These are phyloP conservation scores for Pterocles orientalis DNA, from an alignment of 2,113 vertebrate species.

Conservation along the genomic window DNA sequence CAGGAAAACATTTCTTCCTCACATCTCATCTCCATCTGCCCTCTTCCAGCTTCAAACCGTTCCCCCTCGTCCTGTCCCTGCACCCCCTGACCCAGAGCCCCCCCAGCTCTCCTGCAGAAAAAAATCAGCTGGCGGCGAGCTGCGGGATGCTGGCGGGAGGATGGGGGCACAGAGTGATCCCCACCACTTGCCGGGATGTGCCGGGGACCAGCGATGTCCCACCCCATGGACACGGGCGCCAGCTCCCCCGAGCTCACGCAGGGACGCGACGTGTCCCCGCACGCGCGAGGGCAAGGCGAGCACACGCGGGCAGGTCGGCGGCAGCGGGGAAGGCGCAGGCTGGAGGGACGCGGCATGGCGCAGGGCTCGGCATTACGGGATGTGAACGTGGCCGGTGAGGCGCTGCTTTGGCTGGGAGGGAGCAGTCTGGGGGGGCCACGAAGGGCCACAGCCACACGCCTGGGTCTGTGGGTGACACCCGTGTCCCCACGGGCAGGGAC, in stretches of 20 bases:
- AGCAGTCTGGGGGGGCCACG: too few species aligned
- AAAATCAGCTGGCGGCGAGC: background rate
- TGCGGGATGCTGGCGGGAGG: background rate
- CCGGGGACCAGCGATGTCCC: background rate
- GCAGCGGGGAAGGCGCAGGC: background rate
- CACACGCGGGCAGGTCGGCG: fast-evolving
- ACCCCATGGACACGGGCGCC: background rate
- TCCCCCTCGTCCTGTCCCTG: too few species aligned
- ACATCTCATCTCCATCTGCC: too few species aligned
- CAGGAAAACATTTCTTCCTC: too few species aligned
- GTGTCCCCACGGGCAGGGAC: fast-evolving
- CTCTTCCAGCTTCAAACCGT: too few species aligned
- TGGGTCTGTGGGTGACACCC: background rate
- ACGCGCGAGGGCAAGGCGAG: background rate
- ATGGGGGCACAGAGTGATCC: background rate
- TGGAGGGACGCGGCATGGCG: fast-evolving
- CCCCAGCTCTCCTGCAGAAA: too few species aligned
- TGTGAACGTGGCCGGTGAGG: background rate
- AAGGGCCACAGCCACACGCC: background rate
- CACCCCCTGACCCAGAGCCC: too few species aligned
- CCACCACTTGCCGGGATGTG: background rate
- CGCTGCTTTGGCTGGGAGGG: background rate
- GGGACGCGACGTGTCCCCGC: fast-evolving
- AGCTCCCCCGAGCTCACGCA: background rate
- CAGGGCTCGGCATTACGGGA: background rate